These are phyloP conservation scores for Antrozous pallidus DNA, from an alignment of 2,797 vertebrate genomes.

Conservation along the genomic window DNA sequence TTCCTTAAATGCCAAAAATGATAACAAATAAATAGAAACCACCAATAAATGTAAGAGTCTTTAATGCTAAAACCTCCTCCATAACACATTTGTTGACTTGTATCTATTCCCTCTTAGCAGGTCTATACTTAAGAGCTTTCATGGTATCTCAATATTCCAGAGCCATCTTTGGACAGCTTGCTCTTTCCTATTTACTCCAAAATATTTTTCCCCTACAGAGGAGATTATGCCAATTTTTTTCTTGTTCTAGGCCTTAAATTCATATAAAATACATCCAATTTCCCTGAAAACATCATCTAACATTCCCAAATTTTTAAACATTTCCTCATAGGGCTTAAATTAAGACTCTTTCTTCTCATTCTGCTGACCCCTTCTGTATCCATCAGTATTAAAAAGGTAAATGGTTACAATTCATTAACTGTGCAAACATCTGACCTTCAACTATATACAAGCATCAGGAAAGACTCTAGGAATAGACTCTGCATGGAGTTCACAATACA, in stretches of 20 bases:
- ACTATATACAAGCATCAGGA: not conserved
- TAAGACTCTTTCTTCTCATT: not conserved
- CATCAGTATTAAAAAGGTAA: not conserved
- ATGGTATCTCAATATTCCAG: not conserved
- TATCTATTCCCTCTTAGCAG: not conserved
- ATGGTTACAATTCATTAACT: not conserved
- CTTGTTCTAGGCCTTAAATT: not conserved
- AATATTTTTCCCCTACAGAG: not conserved
- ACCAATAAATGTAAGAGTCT: not conserved
- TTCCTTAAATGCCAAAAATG: not conserved
- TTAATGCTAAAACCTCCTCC: not conserved
- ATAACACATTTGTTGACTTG: not conserved
- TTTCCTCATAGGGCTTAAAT: not conserved
- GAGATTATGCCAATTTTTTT: not conserved
- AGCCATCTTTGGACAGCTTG: not conserved
- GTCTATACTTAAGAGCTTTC: not conserved
- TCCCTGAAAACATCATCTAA: not conserved
- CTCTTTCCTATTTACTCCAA: not conserved
- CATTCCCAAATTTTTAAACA: not conserved
- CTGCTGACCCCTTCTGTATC: not conserved
- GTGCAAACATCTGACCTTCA: not conserved
- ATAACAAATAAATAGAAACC: not conserved
- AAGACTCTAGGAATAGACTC: not conserved
- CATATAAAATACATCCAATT: slow-evolving; percentile 11
- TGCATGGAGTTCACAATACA: not conserved